Evolutionary conservation across 2,113 vertebrate genomes (phyloP), one percentile per base, ranked within the genome.

Genomic region (Sinocyclocheilus anshuiensis): DNA sequence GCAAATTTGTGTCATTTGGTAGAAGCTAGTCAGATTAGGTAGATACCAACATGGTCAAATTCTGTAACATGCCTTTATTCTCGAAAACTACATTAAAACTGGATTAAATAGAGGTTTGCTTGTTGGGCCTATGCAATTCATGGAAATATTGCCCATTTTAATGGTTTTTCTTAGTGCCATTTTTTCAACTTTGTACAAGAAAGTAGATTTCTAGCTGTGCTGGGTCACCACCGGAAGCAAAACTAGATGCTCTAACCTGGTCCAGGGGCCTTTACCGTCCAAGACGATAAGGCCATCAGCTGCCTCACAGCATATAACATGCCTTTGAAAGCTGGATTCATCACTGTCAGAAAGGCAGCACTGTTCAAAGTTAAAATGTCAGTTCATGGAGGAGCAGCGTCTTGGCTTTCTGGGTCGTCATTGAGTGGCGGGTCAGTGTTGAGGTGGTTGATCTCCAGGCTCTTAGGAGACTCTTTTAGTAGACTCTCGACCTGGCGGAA

Each of bases 401-500:
- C 72, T 61, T 26, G 72, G 61, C 42, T 61, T 61, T 57, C 76
- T 81, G 59, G 65, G 85, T 71, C 33, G 69, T 1, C 85, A 57
- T 59, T 77, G 86, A 87, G 88, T 90, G 86, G 89, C 91, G 24
- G 78, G 22, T 84, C 81, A 48, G 57, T 22, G 65, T 85, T 75
- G 7, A 65, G 53, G 45, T 75, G 76, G 48, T 77, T 81, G 85
- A 82, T 79, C 87, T 33, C 33, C 59, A 85, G n/a, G 26, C 91
- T 86, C 39, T 89, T 89, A 22, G 65, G 26, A 39, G 63, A 53
- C 65, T 92, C 91, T 83, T 71, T 92, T 81, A 95, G 88, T 55
- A 93, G 79, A 75, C 92, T 90, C 79, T 96, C 93, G 6, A 92
- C 84, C 4, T 89, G 90, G 18, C 48, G 77, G 0, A 86, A 87